Evolutionary conservation across 1,140 invertebrate species (phyloP), one percentile per base, ranked within the genome.

Genomic region (Aphaenogaster rudis): DNA sequence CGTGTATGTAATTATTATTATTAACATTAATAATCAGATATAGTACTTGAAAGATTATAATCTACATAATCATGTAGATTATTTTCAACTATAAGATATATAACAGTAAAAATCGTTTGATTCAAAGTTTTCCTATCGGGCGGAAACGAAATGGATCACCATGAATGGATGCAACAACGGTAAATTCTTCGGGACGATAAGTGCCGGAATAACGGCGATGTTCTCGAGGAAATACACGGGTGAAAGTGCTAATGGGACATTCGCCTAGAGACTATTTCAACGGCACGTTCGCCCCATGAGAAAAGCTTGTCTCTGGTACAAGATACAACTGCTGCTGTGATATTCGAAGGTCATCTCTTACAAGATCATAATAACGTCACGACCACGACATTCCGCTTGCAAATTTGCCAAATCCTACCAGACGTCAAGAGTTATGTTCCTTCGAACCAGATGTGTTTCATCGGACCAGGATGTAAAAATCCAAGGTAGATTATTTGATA

Each of bases 211-310:
- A 93, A 92, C 88, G 84, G 84, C 79, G 88, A 86, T 66, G 45
- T 36, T 76, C 86, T 87, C 87, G 86, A 92, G 92, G 93, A 93
- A 93, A 92, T 93, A 86, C 82, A 87, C 87, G 59, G 90, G 93
- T 94, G 93, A 94, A 94, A 94, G 93, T 94, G 91, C 86, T 90
- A 74, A 85, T 88, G 71, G 52, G 86, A 87, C 61, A 81, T 87
- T 89, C 28, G 71, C 59, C 52, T 72, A 45, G 77, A 89, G 87
- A 86, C 21, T 39, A 15, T 71, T 21, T 48, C n/a, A 15, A 61
- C 61, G 45, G 50, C 63, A 77, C 71, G 52, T 87, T 88, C 50
- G 71, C 57, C 17, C 61, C 66, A 28, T 39, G 66, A 72, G 64
- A 69, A 54, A 48, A 80, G 54, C 6, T 33, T 67, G 66, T 3